These are phyloP conservation scores for Cirrhinus molitorella DNA, from an alignment of 2,797 vertebrate species.

Conservation along the genomic window DNA sequence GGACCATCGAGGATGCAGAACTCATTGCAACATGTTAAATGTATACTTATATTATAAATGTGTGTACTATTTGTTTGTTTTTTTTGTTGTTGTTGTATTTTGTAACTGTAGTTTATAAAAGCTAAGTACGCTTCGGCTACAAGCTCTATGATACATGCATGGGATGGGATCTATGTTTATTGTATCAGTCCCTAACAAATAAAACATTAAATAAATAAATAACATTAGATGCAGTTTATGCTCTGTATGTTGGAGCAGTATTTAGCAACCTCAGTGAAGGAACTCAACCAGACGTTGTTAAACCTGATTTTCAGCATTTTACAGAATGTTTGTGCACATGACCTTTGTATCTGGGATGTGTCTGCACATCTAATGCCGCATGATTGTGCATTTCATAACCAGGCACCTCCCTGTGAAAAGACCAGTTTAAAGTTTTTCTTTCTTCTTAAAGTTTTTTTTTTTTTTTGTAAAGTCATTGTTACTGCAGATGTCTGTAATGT, in stretches of 20 bases:
- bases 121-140: too few species aligned
- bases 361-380: not conserved
- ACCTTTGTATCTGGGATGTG: constrained; percentile 11
- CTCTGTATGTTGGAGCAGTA: not conserved
- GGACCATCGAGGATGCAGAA: not conserved
- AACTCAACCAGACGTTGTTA: not conserved
- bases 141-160: too few species aligned
- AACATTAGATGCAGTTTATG: not conserved
- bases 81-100: too few species aligned
- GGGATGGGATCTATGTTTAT: too few species aligned
- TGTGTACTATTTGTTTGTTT: too few species aligned
- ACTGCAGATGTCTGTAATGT: not conserved
- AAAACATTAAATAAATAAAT: too few species aligned
- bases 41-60: too few species aligned
- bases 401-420: not conserved
- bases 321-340: not conserved
- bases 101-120: too few species aligned
- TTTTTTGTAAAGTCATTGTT: too few species aligned
- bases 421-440: not conserved
- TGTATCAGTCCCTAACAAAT: too few species aligned
- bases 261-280: not conserved
- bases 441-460: too few species aligned
- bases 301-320: constrained; percentile 39
- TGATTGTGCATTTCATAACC: not conserved
- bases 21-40: not conserved